These are phyloP conservation scores for Acanthochromis polyacanthus DNA, from an alignment of 2,113 vertebrate species.

Conservation along the genomic window DNA sequence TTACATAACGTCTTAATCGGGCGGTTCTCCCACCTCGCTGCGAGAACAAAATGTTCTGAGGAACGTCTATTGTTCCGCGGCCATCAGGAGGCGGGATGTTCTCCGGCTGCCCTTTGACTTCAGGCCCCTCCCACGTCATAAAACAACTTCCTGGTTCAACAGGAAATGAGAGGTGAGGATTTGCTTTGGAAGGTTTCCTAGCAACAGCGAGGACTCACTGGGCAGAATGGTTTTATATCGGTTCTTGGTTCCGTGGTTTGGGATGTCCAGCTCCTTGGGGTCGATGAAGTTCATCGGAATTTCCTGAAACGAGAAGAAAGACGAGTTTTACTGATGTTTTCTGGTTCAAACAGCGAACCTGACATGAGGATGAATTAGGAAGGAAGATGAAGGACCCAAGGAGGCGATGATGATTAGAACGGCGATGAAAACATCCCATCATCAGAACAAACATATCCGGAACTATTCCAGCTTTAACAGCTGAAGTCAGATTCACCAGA, in stretches of 20 bases:
- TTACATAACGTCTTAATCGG: slow-evolving; percentile 68
- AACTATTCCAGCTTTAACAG: too few relatives aligned
- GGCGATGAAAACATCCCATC: too few relatives aligned
- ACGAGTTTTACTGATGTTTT: background rate
- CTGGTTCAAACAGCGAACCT: background rate
- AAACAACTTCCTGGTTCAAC: slow-evolving; percentile 64
- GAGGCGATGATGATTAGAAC: too few relatives aligned
- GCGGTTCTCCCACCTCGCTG: slow-evolving; percentile 11
- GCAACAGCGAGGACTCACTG: slow-evolving; percentile 88
- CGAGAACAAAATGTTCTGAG: slow-evolving; percentile 60
- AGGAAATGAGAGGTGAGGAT: slow-evolving; percentile 27
- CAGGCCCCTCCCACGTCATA: slow-evolving; percentile 31
- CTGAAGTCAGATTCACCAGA: too few relatives aligned
- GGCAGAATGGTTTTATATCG: slow-evolving; percentile 98
- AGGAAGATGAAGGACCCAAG: too few relatives aligned
- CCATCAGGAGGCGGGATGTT: slow-evolving; percentile 41
- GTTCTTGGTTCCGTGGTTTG: slow-evolving; percentile 95
- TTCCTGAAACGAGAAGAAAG: slow-evolving; percentile 85
- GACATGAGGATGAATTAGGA: background rate
- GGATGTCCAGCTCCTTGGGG: slow-evolving; percentile 95
- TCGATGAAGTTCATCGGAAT: slow-evolving; percentile 99
- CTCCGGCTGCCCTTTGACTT: slow-evolving; percentile 51
- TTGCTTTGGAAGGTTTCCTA: slow-evolving; percentile 29
- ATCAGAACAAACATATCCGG: too few relatives aligned
- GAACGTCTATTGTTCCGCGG: slow-evolving; percentile 26